phyloP scores from a whole-genome alignment of 2,113 vertebrate genomes.

The Gallinago paraguaiae region DNA sequence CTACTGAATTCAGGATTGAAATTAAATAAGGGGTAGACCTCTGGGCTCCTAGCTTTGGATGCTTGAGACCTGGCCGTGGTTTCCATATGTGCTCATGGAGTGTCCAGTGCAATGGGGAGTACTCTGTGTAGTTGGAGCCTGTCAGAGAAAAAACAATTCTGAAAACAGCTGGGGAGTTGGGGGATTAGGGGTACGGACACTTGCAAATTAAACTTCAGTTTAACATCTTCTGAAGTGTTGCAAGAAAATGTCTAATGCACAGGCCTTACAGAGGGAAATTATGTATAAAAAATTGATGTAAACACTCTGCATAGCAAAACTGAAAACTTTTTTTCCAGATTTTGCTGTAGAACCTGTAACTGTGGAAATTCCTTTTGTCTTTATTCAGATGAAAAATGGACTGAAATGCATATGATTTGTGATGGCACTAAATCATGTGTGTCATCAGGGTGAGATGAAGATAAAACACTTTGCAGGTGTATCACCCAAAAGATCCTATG shows the following conservation, averaged over 20 bases:
- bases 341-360: background rate
- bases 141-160: background rate
- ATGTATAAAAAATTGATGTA: background rate
- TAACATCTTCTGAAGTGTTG: background rate
- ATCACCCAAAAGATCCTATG: background rate
- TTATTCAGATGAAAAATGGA: background rate
- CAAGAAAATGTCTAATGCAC: background rate
- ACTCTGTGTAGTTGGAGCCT: background rate
- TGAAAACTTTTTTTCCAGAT: background rate
- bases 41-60: background rate
- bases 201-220: background rate
- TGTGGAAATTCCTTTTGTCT: background rate
- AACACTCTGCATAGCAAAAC: background rate
- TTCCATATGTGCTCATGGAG: background rate
- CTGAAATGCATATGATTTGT: background rate
- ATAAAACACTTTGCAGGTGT: background rate
- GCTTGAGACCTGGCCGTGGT: background rate
- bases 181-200: too few relatives aligned
- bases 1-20: background rate
- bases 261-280: background rate
- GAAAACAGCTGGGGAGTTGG: rapidly evolving
- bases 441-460: background rate
- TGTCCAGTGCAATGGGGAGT: background rate
- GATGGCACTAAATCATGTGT: background rate
- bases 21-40: background rate